Conservation (phyloP, 2,113 vertebrate species). For the Xyliphius kryptos region DNA sequence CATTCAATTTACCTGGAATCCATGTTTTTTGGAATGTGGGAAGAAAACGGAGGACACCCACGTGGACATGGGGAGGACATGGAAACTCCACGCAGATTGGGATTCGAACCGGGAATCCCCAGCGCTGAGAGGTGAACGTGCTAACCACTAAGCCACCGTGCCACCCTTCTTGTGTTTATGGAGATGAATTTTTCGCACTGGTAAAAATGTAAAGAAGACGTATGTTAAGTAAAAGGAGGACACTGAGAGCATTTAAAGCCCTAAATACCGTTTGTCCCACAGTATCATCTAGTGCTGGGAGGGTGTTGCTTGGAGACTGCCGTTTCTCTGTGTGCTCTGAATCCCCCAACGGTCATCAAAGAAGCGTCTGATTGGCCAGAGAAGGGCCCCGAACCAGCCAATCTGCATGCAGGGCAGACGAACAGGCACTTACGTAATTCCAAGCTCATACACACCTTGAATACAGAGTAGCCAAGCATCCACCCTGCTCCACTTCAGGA, state of each 20-base stretch:
- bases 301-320: constrained; percentile 37
- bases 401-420: constrained; percentile 10
- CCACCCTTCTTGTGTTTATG: no score
- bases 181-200: no score
- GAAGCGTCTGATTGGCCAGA: constrained; percentile 12
- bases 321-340: constrained; percentile 18
- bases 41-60: no score
- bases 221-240: no score
- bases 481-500: constrained; percentile 24
- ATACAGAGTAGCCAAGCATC: constrained; percentile 21
- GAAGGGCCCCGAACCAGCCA: constrained; percentile 11
- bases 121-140: no score
- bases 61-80: no score
- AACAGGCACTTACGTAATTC: constrained; percentile 10
- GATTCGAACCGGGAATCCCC: no score
- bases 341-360: constrained; percentile 28
- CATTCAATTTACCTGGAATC: no score
- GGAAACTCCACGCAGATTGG: no score
- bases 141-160: no score
- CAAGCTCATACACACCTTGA: constrained; percentile 20
- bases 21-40: no score
- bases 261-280: neutral
- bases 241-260: neutral
- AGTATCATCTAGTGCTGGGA: constrained; percentile 18
- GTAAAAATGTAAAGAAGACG: no score